Evolutionary conservation across 2,113 vertebrate genomes (phyloP).

Genomic region (Bubalus kerabau): DNA sequence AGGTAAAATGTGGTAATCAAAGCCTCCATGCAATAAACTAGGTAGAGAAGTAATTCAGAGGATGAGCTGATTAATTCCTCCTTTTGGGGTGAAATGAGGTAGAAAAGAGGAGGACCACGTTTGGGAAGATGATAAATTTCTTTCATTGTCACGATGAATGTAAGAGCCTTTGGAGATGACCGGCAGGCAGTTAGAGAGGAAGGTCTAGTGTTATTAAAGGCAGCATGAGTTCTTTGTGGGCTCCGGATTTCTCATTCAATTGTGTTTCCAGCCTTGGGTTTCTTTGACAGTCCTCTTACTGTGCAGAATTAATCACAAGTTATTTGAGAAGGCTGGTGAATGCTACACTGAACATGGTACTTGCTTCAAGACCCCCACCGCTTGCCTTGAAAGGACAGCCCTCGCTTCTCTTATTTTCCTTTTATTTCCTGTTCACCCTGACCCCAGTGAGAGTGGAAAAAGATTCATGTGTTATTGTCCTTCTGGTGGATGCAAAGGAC

Average conservation of each 20-base stretch:
- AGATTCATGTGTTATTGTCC: constrained; percentile 21
- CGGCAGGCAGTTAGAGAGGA: neutral
- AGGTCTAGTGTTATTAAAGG: neutral
- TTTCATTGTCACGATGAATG: neutral
- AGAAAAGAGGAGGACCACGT: neutral
- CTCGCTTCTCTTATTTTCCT: neutral
- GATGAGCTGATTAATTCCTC: neutral
- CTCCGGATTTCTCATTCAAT: neutral
- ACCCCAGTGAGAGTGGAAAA: neutral
- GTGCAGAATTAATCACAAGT: constrained; percentile 44
- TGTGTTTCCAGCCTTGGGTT: neutral
- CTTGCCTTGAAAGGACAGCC: neutral
- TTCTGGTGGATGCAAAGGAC: constrained; percentile 37
- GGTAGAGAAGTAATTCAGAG: neutral
- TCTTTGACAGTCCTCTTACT: constrained; percentile 21
- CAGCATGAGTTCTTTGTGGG: constrained; percentile 3
- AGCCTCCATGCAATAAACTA: neutral
- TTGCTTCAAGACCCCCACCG: neutral
- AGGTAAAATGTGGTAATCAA: neutral
- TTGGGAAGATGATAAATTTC: neutral
- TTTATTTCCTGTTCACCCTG: neutral
- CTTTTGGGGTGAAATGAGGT: neutral
- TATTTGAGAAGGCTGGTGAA: constrained; percentile 25
- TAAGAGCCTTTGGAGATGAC: neutral
- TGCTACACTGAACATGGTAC: neutral